Evolutionary conservation across 2,888 invertebrate genomes (phyloP).

Genomic region (Colletes collaris): DNA sequence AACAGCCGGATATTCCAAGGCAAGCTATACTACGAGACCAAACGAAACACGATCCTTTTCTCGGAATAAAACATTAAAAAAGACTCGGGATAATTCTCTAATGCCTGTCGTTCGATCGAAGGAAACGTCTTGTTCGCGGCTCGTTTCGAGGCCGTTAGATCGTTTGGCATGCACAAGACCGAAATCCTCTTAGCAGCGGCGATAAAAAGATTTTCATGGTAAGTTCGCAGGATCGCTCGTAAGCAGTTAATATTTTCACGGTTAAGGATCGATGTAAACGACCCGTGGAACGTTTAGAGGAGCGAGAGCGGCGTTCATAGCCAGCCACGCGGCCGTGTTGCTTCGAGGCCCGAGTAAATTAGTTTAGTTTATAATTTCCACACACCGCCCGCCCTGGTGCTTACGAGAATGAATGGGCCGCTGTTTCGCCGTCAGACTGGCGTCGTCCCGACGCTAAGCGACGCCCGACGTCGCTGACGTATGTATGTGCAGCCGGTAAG

Average conservation of each 20-base stretch:
- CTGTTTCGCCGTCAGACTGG: constrained; percentile 70
- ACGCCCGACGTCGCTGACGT: constrained; percentile 67
- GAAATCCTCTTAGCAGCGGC: constrained; percentile 35
- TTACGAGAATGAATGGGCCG: constrained; percentile 73
- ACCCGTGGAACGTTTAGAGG: constrained; percentile 29
- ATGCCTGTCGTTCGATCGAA: constrained; percentile 3
- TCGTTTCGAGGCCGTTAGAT: constrained; percentile 10
- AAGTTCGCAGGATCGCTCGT: constrained; percentile 27
- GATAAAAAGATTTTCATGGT: constrained; percentile 44
- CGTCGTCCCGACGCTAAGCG: constrained; percentile 70
- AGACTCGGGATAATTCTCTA: neutral
- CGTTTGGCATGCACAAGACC: constrained; percentile 29
- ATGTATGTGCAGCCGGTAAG: constrained; percentile 62
- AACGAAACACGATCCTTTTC: neutral
- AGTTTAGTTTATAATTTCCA: constrained; percentile 77
- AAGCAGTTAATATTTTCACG: constrained; percentile 43
- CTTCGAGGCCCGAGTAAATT: constrained; percentile 65
- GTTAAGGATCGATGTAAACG: constrained; percentile 56
- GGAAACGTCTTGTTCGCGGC: neutral
- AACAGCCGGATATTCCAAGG: too few relatives aligned
- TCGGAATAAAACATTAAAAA: neutral
- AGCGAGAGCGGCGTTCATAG: neutral
- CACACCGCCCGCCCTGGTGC: constrained; percentile 54
- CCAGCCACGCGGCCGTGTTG: neutral
- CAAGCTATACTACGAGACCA: neutral